Conservation (phyloP, 2,888 invertebrate species). For the Anagyrus pseudococci region DNA sequence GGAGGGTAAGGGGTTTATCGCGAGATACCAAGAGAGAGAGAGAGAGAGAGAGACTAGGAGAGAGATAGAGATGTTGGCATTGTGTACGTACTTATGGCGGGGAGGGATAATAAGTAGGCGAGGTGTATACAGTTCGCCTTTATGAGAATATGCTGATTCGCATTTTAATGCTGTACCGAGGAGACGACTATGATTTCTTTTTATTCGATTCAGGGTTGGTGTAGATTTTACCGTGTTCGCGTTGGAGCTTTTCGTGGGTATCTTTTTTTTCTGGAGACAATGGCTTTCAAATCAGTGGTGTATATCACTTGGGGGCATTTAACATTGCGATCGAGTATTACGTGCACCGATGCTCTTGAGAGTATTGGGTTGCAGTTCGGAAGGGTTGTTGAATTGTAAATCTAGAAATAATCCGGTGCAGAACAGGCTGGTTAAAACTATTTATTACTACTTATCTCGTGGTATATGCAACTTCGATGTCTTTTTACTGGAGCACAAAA, state of each 20-base stretch:
- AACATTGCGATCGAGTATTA: neutral
- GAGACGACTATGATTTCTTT: neutral
- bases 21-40: no score
- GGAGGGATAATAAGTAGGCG: conserved; percentile 8
- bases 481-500: no score
- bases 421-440: no score
- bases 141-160: conserved; percentile 4
- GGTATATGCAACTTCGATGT: no score
- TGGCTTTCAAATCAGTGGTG: no score
- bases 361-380: conserved; percentile 22
- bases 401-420: no score
- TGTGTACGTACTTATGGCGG: neutral
- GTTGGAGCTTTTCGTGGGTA: neutral
- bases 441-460: no score
- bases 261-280: neutral
- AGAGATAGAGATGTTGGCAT: conserved; percentile 37
- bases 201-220: neutral
- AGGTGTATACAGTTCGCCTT: neutral
- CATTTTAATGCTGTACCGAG: conserved; percentile 7
- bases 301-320: no score
- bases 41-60: conserved; percentile 42
- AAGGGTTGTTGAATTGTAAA: no score
- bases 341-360: conserved; percentile 8
- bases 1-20: conserved; percentile 39
- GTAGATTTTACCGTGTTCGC: neutral